Base-by-base conservation (phyloP, 2,113 vertebrate species). In the Serinus canaria region DNA sequence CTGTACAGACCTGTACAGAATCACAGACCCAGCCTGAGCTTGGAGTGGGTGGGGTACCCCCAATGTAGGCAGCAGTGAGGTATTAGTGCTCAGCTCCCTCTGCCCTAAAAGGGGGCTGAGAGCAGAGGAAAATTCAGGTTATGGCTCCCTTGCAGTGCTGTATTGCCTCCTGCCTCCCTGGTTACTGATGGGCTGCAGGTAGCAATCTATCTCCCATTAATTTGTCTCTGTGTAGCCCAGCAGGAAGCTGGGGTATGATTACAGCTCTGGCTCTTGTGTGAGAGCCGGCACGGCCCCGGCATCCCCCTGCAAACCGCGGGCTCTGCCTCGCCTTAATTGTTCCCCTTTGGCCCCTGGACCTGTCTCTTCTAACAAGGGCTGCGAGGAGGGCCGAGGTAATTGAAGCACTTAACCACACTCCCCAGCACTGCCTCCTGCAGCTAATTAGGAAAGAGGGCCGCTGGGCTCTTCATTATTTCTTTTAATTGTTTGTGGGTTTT, bases 401-500 rank as follows among this genome's bases (percentile, higher is more conserved):
- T 96, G 96, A 93, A 95, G 91, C 73, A 80, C 94, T 97, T 97
- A 94, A 94, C 95, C 95, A 95, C 94, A 59, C 87, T 93, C 95
- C 90, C 93, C 70, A 93, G 96, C 90, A 83, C 85, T 76, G 94
- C 94, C 95, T 96, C 94, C 94, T 95, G 92, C 94, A 94, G 96
- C 95, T 98, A 97, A 97, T 98, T 97, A 98, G 97, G 92, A 96
- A 96, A 86, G 62, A 96, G 94, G 97, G 89, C 97, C 87, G 69
- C 94, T 97, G 96, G 96, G 97, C 97, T 94, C 79, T 80, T 70
- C 21, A 83, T 92, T 95, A 94, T 89, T 97, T 97, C 96, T 97
- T 97, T 93, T 97, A 98, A 98, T 98, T 98, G 97, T 98, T 97
- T 97, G 97, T 95, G 87, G 97, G 95, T 96, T 96, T 96, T 96